phyloP scores from a whole-genome alignment of 2,888 invertebrate species.

The Andrena minutula region DNA sequence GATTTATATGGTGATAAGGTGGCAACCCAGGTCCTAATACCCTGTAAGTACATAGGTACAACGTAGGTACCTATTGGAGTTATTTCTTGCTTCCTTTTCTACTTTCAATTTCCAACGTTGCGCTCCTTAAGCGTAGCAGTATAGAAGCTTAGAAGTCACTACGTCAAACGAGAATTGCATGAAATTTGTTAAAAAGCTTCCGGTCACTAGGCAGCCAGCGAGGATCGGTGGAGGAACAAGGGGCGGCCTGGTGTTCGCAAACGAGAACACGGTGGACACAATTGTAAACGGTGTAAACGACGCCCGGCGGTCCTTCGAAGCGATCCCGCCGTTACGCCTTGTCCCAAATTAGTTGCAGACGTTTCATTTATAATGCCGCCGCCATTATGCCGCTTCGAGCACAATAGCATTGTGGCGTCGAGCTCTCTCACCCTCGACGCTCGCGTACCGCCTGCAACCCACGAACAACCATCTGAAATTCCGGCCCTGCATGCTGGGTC shows the following conservation, averaged over 20 bases:
- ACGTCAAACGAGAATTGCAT: not conserved
- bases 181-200: slow-evolving; percentile 9
- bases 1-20: too few species aligned
- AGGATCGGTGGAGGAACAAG: slow-evolving; percentile 6
- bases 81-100: not conserved
- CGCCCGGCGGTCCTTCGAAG: slow-evolving; percentile 35
- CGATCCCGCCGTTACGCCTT: slow-evolving; percentile 57
- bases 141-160: too few species aligned
- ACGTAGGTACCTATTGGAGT: not conserved
- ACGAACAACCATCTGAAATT: slow-evolving; percentile 62
- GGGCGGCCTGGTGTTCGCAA: slow-evolving; percentile 7
- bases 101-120: not conserved
- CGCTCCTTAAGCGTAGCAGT: too few species aligned
- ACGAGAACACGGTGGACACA: slow-evolving; percentile 36
- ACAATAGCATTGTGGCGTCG: slow-evolving; percentile 79
- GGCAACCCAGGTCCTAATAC: too few species aligned
- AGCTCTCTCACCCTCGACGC: slow-evolving; percentile 54
- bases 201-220: not conserved
- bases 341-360: slow-evolving; percentile 82
- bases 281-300: slow-evolving; percentile 52
- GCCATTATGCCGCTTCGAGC: slow-evolving; percentile 75
- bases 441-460: slow-evolving; percentile 41
- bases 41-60: not conserved
- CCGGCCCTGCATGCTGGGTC: slow-evolving; percentile 53
- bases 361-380: slow-evolving; percentile 82